Base-by-base conservation (phyloP, 1,140 invertebrate genomes). In the Philopotamus ludificatus region DNA sequence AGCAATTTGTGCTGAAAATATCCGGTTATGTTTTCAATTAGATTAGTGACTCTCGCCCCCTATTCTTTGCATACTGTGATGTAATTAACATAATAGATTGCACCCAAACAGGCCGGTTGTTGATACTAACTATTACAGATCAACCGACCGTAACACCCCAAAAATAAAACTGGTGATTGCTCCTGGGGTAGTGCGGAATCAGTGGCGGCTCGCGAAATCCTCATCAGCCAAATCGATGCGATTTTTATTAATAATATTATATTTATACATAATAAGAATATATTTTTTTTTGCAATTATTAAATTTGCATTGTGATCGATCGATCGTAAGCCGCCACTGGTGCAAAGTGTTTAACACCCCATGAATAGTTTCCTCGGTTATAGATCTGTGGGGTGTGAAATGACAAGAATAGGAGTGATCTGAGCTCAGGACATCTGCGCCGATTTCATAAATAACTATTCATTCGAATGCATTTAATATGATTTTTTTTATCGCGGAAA, bases 21-120 rank as follows among this genome's bases (percentile, higher is more conserved):
- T 42, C 39, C 54, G 18, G 42, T 47, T 28, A 45, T 60, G 57
- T 47, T 60, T 60, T 60, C 57, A 60, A 60, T 60, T 60, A 60
- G 57, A 60, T 47, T 39, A 50, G 22, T 23, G 22, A 22, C 21
- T 3, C 21, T 12, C 15, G 2, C 28, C 60, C 60, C 45, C 23
- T 23, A 15, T 23, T 41, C 21, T 39, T 61, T 3, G 45, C 20
- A 28, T 7, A 15, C 18, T 53, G 15, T 57, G 53, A 47, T 60
- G 57, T 28, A 60, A 60, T 60, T 60, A 62, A 53, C 60, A 62
- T 62, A 62, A 62, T 62, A 62, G 41, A 62, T 62, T 62, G 60
- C 47, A 23, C 60, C 60, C 49, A 44, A 57, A 57, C 54, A 57
- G 54, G 34, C 54, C 21, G 54, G 54, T 57, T 60, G 57, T 60